Conservation (phyloP, 2,797 vertebrate genomes). For the Cyprinella venusta region DNA sequence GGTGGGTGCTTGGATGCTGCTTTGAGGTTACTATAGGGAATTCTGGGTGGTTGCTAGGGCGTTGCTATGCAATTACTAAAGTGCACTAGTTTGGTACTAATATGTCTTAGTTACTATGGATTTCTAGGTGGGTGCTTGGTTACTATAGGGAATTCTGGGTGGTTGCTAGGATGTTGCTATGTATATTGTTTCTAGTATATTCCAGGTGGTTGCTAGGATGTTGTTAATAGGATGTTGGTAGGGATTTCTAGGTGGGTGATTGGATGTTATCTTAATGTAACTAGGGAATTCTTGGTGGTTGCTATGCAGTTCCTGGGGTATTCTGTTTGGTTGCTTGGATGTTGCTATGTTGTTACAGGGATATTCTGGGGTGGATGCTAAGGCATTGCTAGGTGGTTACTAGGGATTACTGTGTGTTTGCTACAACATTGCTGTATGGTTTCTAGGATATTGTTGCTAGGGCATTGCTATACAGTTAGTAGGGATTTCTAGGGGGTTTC, state of each 20-base stretch:
- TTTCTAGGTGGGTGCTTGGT: background rate
- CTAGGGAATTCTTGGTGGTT: background rate
- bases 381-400: background rate
- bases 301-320: background rate
- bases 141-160: background rate
- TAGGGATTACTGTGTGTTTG: background rate
- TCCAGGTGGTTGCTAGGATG: background rate
- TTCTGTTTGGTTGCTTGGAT: background rate
- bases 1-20: background rate
- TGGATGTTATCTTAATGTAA: too few species aligned
- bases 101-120: rapidly evolving
- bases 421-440: background rate
- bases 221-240: background rate
- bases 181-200: background rate
- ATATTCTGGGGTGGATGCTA: background rate
- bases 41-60: background rate
- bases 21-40: background rate
- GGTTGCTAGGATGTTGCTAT: background rate
- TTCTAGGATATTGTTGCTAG: background rate
- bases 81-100: rapidly evolving
- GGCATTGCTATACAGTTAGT: background rate
- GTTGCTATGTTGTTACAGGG: background rate
- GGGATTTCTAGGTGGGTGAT: background rate
- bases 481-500: background rate
- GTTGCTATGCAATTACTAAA: background rate